A percentile compares a stretch with the other conserved stretches of the same genome.
These are phyloP conservation scores for Gulo gulo DNA, from an alignment of 2,113 vertebrate genomes.

Conservation along the genomic window DNA sequence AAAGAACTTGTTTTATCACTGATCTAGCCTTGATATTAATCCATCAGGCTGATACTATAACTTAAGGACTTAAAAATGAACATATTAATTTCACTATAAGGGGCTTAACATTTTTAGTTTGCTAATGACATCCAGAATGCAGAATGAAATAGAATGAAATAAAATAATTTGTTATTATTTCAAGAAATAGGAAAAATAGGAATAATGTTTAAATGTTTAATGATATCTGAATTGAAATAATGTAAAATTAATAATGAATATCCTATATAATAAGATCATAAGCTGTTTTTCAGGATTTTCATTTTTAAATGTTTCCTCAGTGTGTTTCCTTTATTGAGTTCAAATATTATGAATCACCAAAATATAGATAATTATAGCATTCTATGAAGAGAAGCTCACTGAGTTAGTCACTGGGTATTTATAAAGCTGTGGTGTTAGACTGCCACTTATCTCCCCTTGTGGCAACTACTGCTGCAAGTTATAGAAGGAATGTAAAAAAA, in stretches of 20 bases:
- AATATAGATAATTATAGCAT: background rate
- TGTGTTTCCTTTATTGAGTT: background rate
- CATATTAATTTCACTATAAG: background rate
- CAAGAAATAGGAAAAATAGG: background rate
- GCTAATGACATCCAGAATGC: background rate
- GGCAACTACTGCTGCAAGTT: background rate
- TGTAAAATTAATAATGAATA: background rate
- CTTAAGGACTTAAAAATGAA: background rate
- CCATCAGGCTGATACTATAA: background rate
- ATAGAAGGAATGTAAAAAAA: background rate
- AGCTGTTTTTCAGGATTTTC: background rate
- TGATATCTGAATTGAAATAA: background rate
- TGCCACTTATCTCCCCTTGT: background rate
- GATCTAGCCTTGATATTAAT: background rate
- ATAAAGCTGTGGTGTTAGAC: background rate
- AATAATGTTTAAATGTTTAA: background rate
- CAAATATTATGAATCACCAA: background rate
- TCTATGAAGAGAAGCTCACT: background rate
- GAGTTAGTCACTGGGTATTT: background rate
- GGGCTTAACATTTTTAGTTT: background rate
- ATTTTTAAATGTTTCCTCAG: background rate
- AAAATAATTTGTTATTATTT: conserved; percentile 27
- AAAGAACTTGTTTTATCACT: background rate
- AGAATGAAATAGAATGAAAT: conserved; percentile 47
- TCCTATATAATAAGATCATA: background rate